Percentiles rank a stretch among this genome's conserved stretches.
These are phyloP conservation scores for Tinamus guttatus DNA, from an alignment of 2,113 vertebrate genomes.

Conservation along the genomic window DNA sequence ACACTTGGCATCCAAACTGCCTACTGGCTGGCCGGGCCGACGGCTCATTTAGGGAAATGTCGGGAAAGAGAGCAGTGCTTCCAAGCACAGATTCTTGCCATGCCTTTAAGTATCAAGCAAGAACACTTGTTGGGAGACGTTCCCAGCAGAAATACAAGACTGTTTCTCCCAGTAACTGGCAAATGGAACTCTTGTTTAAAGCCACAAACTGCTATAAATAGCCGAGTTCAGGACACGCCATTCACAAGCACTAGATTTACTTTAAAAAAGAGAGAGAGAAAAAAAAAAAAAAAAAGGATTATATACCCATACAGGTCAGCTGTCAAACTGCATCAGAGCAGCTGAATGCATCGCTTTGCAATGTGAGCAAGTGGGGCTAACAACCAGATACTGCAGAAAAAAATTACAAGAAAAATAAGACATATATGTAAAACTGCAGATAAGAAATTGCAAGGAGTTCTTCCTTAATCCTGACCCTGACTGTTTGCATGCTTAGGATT, in stretches of 20 bases:
- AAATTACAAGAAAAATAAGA: not conserved
- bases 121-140: not conserved
- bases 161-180: not conserved
- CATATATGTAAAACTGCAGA: not conserved
- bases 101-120: constrained; percentile 13
- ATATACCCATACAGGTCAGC: not conserved
- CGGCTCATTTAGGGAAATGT: not conserved
- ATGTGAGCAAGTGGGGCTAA: not conserved
- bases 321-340: not conserved
- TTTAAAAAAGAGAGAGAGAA: not conserved
- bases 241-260: not conserved
- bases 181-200: constrained; percentile 7
- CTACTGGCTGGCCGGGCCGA: not conserved
- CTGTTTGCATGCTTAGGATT: not conserved
- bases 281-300: not conserved
- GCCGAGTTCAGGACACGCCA: not conserved
- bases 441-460: not conserved
- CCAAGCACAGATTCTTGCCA: not conserved
- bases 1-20: not conserved
- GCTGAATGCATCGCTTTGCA: not conserved
- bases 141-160: not conserved
- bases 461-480: not conserved
- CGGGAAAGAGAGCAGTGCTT: not conserved
- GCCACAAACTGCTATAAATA: not conserved
- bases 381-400: not conserved